Base-by-base conservation (phyloP, 2,888 invertebrate species). In the Scelioninae gen. 1 region DNA sequence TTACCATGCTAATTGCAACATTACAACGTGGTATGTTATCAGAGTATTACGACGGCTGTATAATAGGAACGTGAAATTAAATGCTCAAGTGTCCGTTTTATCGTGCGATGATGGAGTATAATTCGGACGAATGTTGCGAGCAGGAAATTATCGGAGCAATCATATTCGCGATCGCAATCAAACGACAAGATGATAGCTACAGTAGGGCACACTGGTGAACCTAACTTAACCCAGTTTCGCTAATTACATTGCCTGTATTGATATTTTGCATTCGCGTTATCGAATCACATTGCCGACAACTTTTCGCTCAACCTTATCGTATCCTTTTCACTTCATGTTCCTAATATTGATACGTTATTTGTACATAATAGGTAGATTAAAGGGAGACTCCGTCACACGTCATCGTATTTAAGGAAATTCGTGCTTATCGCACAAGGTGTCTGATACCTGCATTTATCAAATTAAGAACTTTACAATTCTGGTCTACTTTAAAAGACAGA, bases 1-100 rank as follows among this genome's bases (percentile, higher is more conserved):
- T 83, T 83, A 83, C 75, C 78, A 83, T 83, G 75, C 78, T 83
- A 83, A 83, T 83, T 83, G 78, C 82, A 75, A 78, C 82, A 83
- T 83, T 83, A 83, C 82, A 78, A 43, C 69, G 71, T 43, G 82
- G 75, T 78, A 65, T 75, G 78, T 83, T 83, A 83, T 83, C 78
- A 68, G 79, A 71, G 75, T 43, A 75, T 75, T 83, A 83, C 83
- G 75, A 69, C 69, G 75, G 71, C 72, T 68, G 76, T 76, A 83
- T 83, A 83, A 83, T 75, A 53, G 78, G 60, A 75, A 83, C 75
- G 82, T 60, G 71, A 78, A 83, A 83, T 83, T 79, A 83, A 83
- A 79, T 79, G 79, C 83, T 79, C 79, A 83, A 69, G 78, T 79
- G 83, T 83, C 79, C 79, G 83, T 75, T 79, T 79, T 79, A 83